A percentile compares a stretch with the other conserved stretches of the same genome.
These are phyloP conservation scores for Acanthoscelides obtectus DNA, from an alignment of 2,888 invertebrate species.

Conservation along the genomic window DNA sequence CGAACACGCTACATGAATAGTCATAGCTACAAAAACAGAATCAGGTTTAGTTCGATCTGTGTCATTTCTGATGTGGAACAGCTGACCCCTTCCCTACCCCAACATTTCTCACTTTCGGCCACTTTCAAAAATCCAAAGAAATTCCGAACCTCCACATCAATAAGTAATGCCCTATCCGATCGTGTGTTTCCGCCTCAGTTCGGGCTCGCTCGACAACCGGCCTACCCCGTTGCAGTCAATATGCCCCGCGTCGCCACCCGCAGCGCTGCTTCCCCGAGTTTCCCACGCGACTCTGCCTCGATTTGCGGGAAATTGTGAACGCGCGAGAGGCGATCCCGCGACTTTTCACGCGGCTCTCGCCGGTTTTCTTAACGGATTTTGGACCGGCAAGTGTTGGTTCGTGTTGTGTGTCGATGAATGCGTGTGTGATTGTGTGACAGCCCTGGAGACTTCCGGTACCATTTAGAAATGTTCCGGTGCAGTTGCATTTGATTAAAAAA, in stretches of 20 bases:
- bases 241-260: neutral
- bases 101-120: neutral
- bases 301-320: neutral
- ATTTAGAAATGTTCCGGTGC: neutral
- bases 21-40: no score
- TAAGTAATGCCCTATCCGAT: neutral
- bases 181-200: neutral
- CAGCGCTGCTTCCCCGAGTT: neutral
- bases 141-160: neutral
- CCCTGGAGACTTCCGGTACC: neutral
- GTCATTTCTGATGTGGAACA: no score
- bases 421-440: neutral
- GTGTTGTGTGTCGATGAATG: neutral
- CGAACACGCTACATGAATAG: no score
- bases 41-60: no score
- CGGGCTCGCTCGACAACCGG: neutral
- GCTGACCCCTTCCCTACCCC: no score
- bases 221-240: neutral
- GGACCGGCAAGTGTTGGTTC: neutral
- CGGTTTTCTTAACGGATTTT: neutral
- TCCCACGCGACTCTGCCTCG: neutral
- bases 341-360: neutral
- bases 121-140: neutral
- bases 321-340: neutral
- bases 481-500: neutral